Percentiles rank a stretch among this genome's conserved stretches.
phyloP scores from a whole-genome alignment of 2,113 vertebrate genomes.

The Siniperca knerii region DNA sequence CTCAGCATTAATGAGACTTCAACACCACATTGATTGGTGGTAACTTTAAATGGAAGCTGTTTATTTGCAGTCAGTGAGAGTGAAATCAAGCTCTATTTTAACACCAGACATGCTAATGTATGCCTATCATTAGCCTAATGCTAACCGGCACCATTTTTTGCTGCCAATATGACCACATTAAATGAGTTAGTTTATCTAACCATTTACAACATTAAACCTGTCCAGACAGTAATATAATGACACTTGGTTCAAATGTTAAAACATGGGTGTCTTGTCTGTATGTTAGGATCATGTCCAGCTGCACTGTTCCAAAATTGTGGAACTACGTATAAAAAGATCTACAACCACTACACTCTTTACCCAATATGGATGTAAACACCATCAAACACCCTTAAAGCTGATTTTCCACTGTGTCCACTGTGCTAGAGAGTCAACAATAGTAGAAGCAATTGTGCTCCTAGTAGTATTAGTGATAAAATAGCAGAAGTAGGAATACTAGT shows the following conservation, averaged over 20 bases:
- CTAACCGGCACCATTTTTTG: not conserved
- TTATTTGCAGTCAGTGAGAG: not conserved
- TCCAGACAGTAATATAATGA: no score
- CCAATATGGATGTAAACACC: not conserved
- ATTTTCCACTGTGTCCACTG: not conserved
- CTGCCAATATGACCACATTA: no score
- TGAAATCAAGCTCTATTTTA: not conserved
- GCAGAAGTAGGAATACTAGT: no score
- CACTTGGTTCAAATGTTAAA: not conserved
- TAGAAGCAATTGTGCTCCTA: not conserved
- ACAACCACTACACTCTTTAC: no score
- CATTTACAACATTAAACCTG: no score
- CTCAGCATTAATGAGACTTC: not conserved
- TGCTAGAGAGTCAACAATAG: not conserved
- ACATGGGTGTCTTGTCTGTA: no score
- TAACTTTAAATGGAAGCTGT: no score
- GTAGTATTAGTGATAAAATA: no score
- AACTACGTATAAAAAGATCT: no score
- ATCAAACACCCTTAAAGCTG: not conserved
- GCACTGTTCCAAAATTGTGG: no score
- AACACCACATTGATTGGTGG: no score
- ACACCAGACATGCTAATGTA: not conserved
- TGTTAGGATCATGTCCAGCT: no score
- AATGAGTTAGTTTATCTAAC: not conserved
- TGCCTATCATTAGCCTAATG: not conserved